Base-by-base conservation (phyloP, 2,888 invertebrate genomes). In the Harpalus rubripes region DNA sequence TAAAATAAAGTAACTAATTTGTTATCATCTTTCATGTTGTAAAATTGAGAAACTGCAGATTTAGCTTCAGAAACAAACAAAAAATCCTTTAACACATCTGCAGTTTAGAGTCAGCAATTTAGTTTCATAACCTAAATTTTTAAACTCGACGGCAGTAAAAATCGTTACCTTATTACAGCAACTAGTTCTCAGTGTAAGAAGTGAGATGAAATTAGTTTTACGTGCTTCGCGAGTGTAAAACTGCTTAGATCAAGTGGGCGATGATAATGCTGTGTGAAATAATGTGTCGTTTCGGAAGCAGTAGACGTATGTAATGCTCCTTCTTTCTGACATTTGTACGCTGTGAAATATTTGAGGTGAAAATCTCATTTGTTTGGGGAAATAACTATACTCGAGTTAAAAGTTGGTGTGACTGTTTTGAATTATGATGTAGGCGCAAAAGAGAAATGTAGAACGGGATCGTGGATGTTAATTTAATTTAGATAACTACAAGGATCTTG, bases 311-410 rank as follows among this genome's bases (percentile, higher is more conserved):
- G 72, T 74, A 74, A 74, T 74, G 26, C 18, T 41, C 41, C 41
- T 18, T 39, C 72, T 74, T 74, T 16, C 68, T 68, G 68, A 68
- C 68, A 68, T 7, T 15, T 68, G 12, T 68, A 16, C 41, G 12
- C 44, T 18, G 10, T 74, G 72, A 74, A 44, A 74, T 74, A 74
- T 74, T 44, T 7, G 72, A 74, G 72, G 72, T 22, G 41, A 44
- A 68, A 68, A 74, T 41, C 72, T 74, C 72, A 74, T 44, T 74
- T 74, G 72, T 74, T 68, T 68, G 68, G 68, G 68, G 68, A 68
- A 68, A 68, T 68, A 68, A 68, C 39, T 39, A 39, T 7, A n/a
- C 39, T 12, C 15, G 39, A 26, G 22, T 63, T 63, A 68, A 68
- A 68, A 68, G 68, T 68, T 68, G 15, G n/a, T 26, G 39, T 3